Evolutionary conservation across 2,113 vertebrate species (phyloP), one percentile per base, ranked within the genome.

Genomic region (Elachura formosa): DNA sequence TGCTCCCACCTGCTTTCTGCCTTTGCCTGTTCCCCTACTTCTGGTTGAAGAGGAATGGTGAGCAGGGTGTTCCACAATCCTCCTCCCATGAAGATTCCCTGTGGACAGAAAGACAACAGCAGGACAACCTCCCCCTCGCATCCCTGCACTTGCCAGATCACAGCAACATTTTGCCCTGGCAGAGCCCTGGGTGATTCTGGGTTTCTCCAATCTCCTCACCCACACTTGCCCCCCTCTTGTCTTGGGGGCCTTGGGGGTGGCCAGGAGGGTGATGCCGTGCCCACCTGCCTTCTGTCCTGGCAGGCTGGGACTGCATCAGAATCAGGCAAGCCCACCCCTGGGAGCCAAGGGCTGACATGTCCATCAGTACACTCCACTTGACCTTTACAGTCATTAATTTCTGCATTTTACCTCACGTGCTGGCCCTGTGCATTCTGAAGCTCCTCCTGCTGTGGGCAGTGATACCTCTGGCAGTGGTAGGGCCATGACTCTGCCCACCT

Each of bases 311-410:
- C n/a, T 21, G 43, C 51, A 79, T 61, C 49, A 34, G 21, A 34
- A 33, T 11, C 81, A 89, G 29, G 40, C 45, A 23, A 85, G 52
- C 38, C 41, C 71, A 45, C 3, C 14, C 6, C 40, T 2, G 2
- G 52, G 17, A 55, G 12, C 68, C 0, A 1, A 21, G 81, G 81
- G 52, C 28, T 0, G 0, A 24, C 2, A 1, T 52, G 40, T 72
- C 2, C 2, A 12, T 45, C 8, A 45, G 51, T 26, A 66, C 59
- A 58, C 55, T 64, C 76, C 0, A 0, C 55, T 21, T 58, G 72
- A 71, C 68, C 63, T 91, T 90, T 73, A 23, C 26, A 77, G 46
- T 46, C 49, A 58, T 69, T 90, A 46, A 79, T 80, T 77, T 73
- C 83, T 84, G 76, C 45, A 29, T 83, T 95, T 84, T 34, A 7